Percentiles rank a stretch among this genome's conserved stretches.
Evolutionary conservation across 2,113 vertebrate genomes (phyloP).

Genomic region (Rousettus leschenaultii): DNA sequence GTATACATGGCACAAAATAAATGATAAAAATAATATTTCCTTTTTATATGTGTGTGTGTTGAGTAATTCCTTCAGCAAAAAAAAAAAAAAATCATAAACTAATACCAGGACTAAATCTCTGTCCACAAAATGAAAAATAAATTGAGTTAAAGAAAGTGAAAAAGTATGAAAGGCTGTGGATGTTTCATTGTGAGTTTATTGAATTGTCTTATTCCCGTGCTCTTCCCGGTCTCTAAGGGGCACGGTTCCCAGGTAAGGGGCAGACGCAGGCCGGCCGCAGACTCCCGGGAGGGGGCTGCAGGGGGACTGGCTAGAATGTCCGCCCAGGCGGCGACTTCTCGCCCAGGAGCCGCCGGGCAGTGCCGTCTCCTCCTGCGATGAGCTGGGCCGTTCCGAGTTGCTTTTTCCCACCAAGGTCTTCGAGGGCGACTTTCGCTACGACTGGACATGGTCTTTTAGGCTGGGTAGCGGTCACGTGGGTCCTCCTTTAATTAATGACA

Average conservation of each 20-base stretch:
- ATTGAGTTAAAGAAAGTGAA: conserved; percentile 89
- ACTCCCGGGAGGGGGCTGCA: conserved; percentile 50
- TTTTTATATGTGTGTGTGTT: conserved; percentile 86
- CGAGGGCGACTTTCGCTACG: conserved; percentile 5
- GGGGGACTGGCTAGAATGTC: conserved; percentile 32
- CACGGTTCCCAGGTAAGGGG: conserved; percentile 74
- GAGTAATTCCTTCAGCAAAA: conserved; percentile 86
- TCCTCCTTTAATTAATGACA: conserved; percentile 76
- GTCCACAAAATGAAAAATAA: conserved; percentile 92
- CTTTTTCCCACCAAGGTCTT: conserved; percentile 43
- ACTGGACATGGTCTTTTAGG: not conserved
- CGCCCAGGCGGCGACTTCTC: conserved; percentile 37
- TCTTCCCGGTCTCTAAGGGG: conserved; percentile 80
- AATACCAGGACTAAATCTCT: conserved; percentile 89
- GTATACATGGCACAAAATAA: conserved; percentile 87
- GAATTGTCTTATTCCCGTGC: conserved; percentile 83
- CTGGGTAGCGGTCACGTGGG: conserved; percentile 31
- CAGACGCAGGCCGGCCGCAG: conserved; percentile 56
- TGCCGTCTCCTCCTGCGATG: not conserved
- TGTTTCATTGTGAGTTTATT: conserved; percentile 89
- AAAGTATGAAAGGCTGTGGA: conserved; percentile 84
- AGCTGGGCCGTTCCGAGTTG: not conserved
- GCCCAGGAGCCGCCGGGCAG: not conserved
- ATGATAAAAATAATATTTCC: conserved; percentile 89
- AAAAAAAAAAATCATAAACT: conserved; percentile 86